Base-by-base conservation (phyloP, 53 echinoderm and acorn worm genomes). In the Zoroaster sp. region DNA sequence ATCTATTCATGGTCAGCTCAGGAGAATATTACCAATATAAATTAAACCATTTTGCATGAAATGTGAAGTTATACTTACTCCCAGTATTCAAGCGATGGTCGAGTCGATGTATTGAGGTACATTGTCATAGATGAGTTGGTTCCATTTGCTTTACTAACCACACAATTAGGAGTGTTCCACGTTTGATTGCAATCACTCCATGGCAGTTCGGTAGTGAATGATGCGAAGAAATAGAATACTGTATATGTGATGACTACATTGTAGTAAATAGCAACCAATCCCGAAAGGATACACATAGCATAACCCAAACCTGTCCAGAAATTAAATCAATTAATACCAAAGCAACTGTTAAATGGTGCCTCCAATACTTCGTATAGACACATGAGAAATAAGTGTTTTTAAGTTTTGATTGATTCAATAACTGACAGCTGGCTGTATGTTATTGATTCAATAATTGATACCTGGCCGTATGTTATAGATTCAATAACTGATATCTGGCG, bases 181-280 rank as follows among this genome's bases (percentile, higher is more conserved):
- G 41, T 30, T 30, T 83, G 32, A 51, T 83, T 47, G 77, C 95
- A 93, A 30, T 88, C 88, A 42, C 83, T 92, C 95, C 95, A 95
- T 0, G 95, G 95, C n/a, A 95, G 80, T 67, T 87, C 83, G 20
- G 46, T 35, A 37, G 95, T 87, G 69, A 93, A 93, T 1, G 93
- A 93, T 9, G 93, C 75, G 21, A 89, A 88, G 41, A 95, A 83
- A 89, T 90, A 95, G 93, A 93, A 93, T 35, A 95, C 67, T 12
- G 93, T 91, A 88, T 92, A 95, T 33, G 83, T 73, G 21, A 95
- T 95, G 68, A 95, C 88, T 2, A 95, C 93, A 66, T 93, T 93
- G 78, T 95, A 95, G 82, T 95, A 95, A 25, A 93, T 79, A 31
- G 91, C 90, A 17, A 95, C 95, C 69, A 95, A 77, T 8, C 78